phyloP scores from a whole-genome alignment of 2,113 vertebrate species.

The Sinocyclocheilus rhinocerous region DNA sequence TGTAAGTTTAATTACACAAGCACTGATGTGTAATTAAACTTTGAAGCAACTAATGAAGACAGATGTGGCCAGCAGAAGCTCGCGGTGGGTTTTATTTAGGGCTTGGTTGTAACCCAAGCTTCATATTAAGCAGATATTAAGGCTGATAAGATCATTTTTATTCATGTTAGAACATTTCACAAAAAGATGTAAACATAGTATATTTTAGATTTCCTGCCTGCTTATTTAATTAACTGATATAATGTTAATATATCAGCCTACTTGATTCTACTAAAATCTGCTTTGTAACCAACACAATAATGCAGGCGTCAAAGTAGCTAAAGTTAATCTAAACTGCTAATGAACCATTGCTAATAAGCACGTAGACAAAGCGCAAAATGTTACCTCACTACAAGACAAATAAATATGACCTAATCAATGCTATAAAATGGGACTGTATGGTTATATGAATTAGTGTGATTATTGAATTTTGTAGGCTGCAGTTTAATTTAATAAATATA shows the following conservation, averaged over 20 bases:
- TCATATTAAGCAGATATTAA: background rate
- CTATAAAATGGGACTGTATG: background rate
- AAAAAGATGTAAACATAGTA: background rate
- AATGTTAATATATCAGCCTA: background rate
- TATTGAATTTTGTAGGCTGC: background rate
- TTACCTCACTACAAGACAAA: background rate
- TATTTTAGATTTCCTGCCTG: background rate
- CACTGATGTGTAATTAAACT: conserved; percentile 43
- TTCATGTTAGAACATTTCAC: background rate
- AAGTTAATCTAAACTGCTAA: background rate
- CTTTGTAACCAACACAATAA: background rate
- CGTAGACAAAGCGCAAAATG: background rate
- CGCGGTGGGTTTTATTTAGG: background rate
- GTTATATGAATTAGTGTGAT: background rate
- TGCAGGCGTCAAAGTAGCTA: background rate
- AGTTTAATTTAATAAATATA: background rate
- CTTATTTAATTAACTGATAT: background rate
- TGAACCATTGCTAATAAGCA: background rate
- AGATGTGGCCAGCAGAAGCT: conserved; percentile 15
- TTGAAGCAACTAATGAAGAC: conserved; percentile 46
- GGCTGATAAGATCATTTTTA: background rate
- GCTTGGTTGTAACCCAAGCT: background rate
- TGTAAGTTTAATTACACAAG: too few species aligned
- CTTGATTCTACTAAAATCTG: background rate
- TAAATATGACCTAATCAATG: background rate